Conservation (phyloP, 2,113 vertebrate genomes). For the mouse (Mus musculus) region DNA sequence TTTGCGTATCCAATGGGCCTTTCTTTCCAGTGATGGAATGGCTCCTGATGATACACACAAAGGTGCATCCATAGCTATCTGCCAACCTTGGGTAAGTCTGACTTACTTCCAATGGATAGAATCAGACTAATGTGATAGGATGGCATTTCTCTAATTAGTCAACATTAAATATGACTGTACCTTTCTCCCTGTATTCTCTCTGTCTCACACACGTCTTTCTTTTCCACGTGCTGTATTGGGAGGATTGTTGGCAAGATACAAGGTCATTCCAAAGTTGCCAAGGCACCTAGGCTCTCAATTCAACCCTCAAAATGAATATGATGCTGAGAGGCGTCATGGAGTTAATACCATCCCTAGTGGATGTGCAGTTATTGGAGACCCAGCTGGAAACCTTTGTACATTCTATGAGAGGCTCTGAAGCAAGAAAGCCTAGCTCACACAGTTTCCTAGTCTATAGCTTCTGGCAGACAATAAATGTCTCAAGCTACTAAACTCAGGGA, state of each 20-base stretch:
- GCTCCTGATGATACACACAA: neutral
- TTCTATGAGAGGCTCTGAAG: neutral
- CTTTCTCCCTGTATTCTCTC: neutral
- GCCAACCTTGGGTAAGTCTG: neutral
- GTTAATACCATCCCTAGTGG: neutral
- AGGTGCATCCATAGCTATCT: no score
- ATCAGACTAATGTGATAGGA: neutral
- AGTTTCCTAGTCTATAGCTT: neutral
- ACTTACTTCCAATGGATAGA: neutral
- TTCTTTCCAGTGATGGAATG: neutral
- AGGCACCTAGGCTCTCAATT: neutral
- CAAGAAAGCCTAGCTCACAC: neutral
- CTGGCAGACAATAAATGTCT: conserved; percentile 1
- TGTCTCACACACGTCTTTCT: neutral
- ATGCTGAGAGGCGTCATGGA: neutral
- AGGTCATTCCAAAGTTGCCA: neutral
- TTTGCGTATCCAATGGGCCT: no score
- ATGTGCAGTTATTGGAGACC: neutral
- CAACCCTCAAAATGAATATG: neutral
- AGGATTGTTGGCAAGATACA: neutral
- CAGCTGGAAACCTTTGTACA: rapidly evolving
- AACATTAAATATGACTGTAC: neutral
- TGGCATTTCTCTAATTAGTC: neutral
- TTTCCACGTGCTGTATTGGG: neutral
- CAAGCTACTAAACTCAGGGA: neutral